Evolutionary conservation across 2,797 vertebrate genomes (phyloP).

Genomic region (Heterohyrax brucei): DNA sequence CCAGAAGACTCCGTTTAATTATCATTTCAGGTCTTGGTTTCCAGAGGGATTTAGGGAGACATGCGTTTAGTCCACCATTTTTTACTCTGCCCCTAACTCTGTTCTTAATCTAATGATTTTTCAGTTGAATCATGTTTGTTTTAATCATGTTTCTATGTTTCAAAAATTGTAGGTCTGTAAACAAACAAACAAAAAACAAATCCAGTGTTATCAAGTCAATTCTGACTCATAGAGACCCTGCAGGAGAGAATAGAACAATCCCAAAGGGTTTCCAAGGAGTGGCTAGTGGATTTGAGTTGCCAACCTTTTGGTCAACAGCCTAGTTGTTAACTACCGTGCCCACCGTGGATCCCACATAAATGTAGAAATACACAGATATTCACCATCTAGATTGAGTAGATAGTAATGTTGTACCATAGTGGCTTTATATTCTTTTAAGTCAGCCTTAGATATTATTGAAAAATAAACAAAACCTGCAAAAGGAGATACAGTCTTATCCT

Average conservation of each 20-base stretch:
- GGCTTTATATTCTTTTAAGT: neutral
- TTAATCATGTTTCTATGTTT: neutral
- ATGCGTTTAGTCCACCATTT: too few species aligned
- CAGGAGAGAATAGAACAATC: neutral
- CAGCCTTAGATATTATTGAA: neutral
- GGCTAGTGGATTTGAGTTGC: neutral
- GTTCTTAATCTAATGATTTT: neutral
- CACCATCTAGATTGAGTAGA: neutral
- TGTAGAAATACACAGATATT: neutral
- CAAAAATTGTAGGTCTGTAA: slow-evolving; percentile 9
- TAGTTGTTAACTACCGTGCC: neutral
- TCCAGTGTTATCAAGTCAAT: too few species aligned
- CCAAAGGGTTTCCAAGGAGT: neutral
- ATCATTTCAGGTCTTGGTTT: too few species aligned
- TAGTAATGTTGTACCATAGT: neutral
- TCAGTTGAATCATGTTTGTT: neutral
- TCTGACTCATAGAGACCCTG: neutral
- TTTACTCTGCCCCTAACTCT: too few species aligned
- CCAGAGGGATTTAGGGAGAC: too few species aligned
- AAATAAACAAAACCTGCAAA: neutral
- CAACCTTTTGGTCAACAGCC: neutral
- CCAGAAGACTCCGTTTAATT: too few species aligned
- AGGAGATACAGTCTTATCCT: neutral
- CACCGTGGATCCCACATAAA: too few species aligned
- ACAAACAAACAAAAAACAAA: neutral